Evolutionary conservation across 2,797 vertebrate genomes (phyloP).

Genomic region (Phyllotis vaccarum): DNA sequence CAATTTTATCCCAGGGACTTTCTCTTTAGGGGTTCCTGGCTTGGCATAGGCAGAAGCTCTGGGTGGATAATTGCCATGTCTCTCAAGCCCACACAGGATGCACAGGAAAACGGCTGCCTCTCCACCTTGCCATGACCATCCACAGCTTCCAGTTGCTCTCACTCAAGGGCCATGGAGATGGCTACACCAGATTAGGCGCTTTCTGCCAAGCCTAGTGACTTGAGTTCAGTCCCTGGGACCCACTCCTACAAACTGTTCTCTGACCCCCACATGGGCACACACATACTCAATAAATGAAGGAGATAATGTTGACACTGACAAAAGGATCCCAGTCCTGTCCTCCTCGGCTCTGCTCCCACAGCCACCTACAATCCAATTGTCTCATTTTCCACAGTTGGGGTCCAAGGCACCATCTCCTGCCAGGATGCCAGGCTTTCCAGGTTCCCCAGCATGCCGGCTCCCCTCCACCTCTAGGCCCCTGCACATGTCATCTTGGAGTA

Average conservation of each 20-base stretch:
- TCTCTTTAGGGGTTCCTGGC: neutral
- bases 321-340: too few relatives aligned
- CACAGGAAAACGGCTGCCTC: neutral
- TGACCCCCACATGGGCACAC: neutral
- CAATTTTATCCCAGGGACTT: neutral
- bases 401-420: neutral
- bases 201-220: neutral
- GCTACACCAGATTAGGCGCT: neutral
- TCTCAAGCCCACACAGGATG: neutral
- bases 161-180: neutral
- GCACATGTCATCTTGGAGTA: neutral
- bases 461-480: neutral
- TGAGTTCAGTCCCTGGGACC: neutral
- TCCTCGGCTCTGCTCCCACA: neutral
- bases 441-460: rapidly evolving
- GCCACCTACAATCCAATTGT: rapidly evolving
- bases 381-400: neutral
- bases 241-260: neutral
- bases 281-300: too few relatives aligned
- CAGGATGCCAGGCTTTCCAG: neutral
- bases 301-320: neutral
- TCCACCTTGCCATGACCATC: neutral
- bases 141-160: rapidly evolving
- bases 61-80: rapidly evolving
- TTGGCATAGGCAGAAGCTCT: neutral